Base-by-base conservation (phyloP, 2,888 invertebrate genomes). In the Rotaria magnacalcarata region DNA sequence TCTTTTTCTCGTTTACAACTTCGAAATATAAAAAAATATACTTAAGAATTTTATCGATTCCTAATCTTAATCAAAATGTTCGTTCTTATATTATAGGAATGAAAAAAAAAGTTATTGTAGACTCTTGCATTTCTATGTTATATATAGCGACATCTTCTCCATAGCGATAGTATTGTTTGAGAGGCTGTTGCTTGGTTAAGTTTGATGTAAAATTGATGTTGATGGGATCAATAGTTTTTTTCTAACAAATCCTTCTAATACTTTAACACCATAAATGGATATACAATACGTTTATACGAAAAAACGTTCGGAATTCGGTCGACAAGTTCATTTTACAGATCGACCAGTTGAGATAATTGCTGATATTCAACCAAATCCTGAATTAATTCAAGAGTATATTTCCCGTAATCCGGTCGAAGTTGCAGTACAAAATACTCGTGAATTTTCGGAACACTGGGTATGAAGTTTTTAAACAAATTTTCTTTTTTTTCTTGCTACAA, bases 401-500 rank as follows among this genome's bases (percentile, higher is more conserved):
- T 90, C 90, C 85, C 89, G 90, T 85, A 90, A 91, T 88, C 91
- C 90, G 54, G 90, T 91, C 10, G 91, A 92, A 87, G 88, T 88
- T 74, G 90, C 90, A 24, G 89, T 91, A 86, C 91, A 92, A 89
- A 90, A 90, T 89, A 90, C 90, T 4, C 90, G 90, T 87, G 91
- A 91, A 88, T 91, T 91, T 90, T 91, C 91, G 85, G 91, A 91
- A 87, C 92, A 92, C 89, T 80, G 80, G 91, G 91, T 89, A 91
- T 91, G 88, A 87, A 85, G 84, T 50, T 6, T 87, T 54, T 84
- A 10, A 67, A 80, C 84, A 24, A 85, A 11, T 75, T 43, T 54
- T 21, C 27, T 54, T 43, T 24, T 60, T 80, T n/a, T 60, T 21
- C 5, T 56, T 56, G 56, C 87, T 86, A 47, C 11, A 47, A 47